A percentile compares a stretch with the other conserved stretches of the same genome.
Conservation (phyloP, 1,140 invertebrate genomes). For the Polypedilum pembai region DNA sequence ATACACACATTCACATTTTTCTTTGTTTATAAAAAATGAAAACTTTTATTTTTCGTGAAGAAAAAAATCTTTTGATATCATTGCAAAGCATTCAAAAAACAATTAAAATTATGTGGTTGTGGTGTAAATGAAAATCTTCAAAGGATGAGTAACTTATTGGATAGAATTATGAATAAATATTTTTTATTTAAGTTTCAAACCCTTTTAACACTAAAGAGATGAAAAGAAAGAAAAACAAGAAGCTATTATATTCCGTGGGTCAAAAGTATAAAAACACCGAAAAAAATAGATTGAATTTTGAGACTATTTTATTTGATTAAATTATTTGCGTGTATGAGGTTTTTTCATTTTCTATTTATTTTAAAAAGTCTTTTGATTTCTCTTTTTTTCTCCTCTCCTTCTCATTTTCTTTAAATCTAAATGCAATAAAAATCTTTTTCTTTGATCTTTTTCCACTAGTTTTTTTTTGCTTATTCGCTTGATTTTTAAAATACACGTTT, state of each 20-base stretch:
- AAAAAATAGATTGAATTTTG: not conserved
- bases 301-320: conserved; percentile 28
- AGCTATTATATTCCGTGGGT: not conserved
- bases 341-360: conserved; percentile 25
- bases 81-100: conserved; percentile 26
- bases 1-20: not conserved
- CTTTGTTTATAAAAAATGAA: not conserved
- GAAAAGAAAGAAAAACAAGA: not conserved
- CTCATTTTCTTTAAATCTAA: not conserved
- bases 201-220: not conserved
- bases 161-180: too few species aligned
- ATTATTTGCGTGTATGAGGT: conserved; percentile 23
- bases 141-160: not conserved
- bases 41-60: not conserved
- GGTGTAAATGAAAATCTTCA: not conserved
- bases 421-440: conserved; percentile 27
- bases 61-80: conserved; percentile 22
- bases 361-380: conserved; percentile 29
- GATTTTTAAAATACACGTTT: conserved; percentile 20
- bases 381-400: not conserved
- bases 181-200: too few species aligned
- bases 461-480: conserved; percentile 17
- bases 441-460: conserved; percentile 28
- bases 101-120: conserved; percentile 28
- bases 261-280: not conserved